Percentiles rank a stretch among this genome's conserved stretches.
phyloP scores from a whole-genome alignment of 1,140 invertebrate genomes.

The Drepana arcuata region DNA sequence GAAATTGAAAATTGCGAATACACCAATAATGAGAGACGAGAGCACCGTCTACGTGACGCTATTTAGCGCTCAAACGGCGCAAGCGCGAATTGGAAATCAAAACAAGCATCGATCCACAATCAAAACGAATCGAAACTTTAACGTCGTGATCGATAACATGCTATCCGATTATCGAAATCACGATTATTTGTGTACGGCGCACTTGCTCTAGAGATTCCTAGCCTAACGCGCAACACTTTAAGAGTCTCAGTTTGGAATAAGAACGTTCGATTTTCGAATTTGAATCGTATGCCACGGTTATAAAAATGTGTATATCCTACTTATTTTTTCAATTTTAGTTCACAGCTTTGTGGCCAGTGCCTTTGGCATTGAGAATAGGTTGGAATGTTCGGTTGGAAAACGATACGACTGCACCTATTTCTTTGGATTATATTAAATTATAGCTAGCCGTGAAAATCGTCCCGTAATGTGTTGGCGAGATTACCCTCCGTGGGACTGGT shows the following conservation, averaged over 20 bases:
- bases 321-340: no score
- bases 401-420: conserved; percentile 57
- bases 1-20: conserved; percentile 49
- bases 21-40: conserved; percentile 36
- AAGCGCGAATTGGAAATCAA: conserved; percentile 70
- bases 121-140: conserved; percentile 64
- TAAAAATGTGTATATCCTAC: no score
- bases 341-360: no score
- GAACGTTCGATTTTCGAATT: conserved; percentile 15
- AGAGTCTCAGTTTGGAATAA: conserved; percentile 10
- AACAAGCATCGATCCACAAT: conserved; percentile 61
- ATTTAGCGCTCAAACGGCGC: conserved; percentile 62
- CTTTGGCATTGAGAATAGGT: conserved; percentile 21
- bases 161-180: conserved; percentile 60
- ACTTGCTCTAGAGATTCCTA: conserved; percentile 2
- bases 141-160: conserved; percentile 64
- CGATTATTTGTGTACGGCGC: conserved; percentile 49
- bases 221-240: conserved; percentile 19
- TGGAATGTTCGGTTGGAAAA: conserved; percentile 18
- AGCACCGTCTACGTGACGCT: conserved; percentile 52
- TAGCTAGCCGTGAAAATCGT: conserved; percentile 67
- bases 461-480: conserved; percentile 63
- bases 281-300: conserved; percentile 13
- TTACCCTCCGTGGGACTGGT: conserved; percentile 54
- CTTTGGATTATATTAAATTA: conserved; percentile 72